These are phyloP conservation scores for Tetranychus piercei DNA, from an alignment of 2,888 invertebrate species.

Conservation along the genomic window DNA sequence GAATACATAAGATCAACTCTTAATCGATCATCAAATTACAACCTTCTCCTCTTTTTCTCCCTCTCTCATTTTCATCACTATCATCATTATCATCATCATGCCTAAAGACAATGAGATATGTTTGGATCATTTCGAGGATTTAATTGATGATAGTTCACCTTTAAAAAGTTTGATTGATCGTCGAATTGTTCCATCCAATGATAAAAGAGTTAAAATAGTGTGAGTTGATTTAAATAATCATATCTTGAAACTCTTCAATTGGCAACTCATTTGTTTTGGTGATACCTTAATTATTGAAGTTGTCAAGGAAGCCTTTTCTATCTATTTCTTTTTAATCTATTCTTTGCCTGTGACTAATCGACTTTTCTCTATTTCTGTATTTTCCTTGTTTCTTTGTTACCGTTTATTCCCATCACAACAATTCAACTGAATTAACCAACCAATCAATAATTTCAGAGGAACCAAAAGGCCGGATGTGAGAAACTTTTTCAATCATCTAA, in stretches of 20 bases:
- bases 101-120: background rate
- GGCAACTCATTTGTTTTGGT: no score
- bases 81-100: background rate
- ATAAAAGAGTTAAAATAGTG: background rate
- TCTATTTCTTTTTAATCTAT: no score
- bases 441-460: background rate
- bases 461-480: background rate
- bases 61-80: background rate
- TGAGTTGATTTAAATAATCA: background rate
- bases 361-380: background rate
- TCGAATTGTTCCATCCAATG: background rate
- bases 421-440: background rate
- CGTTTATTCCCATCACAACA: background rate
- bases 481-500: background rate
- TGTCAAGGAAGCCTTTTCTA: no score
- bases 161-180: slow-evolving; percentile 1
- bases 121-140: background rate
- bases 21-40: background rate
- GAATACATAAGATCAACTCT: background rate
- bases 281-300: no score
- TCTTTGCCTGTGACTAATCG: no score
- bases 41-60: no score
- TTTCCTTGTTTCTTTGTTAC: background rate
- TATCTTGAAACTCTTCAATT: no score
- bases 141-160: background rate